phyloP scores from a whole-genome alignment of 2,888 invertebrate genomes.

The Sphaerophoria taeniata region DNA sequence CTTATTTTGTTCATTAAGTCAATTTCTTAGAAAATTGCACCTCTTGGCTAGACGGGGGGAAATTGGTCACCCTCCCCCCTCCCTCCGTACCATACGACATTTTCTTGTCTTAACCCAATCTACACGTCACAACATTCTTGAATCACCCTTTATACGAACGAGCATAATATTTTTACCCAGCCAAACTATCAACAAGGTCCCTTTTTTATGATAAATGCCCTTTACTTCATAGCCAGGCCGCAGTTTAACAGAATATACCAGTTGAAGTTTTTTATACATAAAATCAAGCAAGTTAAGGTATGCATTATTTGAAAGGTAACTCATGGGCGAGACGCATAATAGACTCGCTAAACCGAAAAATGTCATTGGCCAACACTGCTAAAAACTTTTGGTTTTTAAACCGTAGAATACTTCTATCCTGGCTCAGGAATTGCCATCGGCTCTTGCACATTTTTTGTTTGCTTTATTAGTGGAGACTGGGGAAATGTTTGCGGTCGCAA shows the following conservation, averaged over 20 bases:
- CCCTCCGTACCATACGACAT: too few relatives aligned
- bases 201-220: background rate
- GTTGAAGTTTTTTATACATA: slow-evolving; percentile 12
- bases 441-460: slow-evolving; percentile 24
- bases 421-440: slow-evolving; percentile 25
- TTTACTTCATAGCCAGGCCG: slow-evolving; percentile 57
- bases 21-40: too few relatives aligned
- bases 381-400: slow-evolving; percentile 47
- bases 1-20: too few relatives aligned
- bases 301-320: slow-evolving; percentile 30
- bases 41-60: too few relatives aligned
- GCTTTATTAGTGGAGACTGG: slow-evolving; percentile 12
- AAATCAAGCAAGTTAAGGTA: slow-evolving; percentile 3
- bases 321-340: slow-evolving; percentile 27
- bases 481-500: slow-evolving; percentile 30
- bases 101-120: too few relatives aligned
- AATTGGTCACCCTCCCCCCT: too few relatives aligned
- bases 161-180: too few relatives aligned
- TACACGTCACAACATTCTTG: too few relatives aligned
- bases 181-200: slow-evolving; percentile 66
- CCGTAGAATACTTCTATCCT: slow-evolving; percentile 21
- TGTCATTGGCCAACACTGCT: slow-evolving; percentile 34
- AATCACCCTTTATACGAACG: too few relatives aligned
- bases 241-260: slow-evolving; percentile 18
- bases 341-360: slow-evolving; percentile 19